Conservation (phyloP, 2,888 invertebrate species). For the Leptinotarsa haldemani region DNA sequence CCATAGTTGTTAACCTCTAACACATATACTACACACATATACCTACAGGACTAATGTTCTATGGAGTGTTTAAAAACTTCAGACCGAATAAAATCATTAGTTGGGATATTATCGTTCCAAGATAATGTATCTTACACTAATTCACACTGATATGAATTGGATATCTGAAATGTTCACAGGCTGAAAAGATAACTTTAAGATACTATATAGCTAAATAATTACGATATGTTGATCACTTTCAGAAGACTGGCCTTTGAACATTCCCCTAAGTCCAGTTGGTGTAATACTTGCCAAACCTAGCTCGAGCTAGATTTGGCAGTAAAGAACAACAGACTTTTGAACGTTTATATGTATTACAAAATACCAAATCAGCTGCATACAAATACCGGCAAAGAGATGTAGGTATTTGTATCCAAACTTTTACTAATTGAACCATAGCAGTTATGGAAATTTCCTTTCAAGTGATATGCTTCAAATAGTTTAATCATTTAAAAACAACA, state of each 20-base stretch:
- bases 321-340: conserved; percentile 8
- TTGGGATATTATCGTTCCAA: conserved; percentile 31
- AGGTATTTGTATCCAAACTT: conserved; percentile 23
- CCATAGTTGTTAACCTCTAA: conserved; percentile 49
- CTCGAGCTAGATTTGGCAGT: background rate
- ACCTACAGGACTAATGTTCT: conserved; percentile 53
- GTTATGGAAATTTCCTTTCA: conserved; percentile 49
- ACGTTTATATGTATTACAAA: conserved; percentile 37
- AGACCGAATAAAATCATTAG: conserved; percentile 29
- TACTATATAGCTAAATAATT: conserved; percentile 51
- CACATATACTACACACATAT: conserved; percentile 61
- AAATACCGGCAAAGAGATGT: background rate
- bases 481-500: conserved; percentile 26
- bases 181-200: conserved; percentile 46
- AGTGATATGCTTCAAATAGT: conserved; percentile 34
- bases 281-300: background rate
- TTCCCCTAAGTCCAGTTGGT: conserved; percentile 37
- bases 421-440: conserved; percentile 46
- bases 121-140: conserved; percentile 44
- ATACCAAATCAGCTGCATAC: conserved; percentile 21
- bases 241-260: conserved; percentile 45
- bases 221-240: conserved; percentile 59
- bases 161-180: conserved; percentile 53
- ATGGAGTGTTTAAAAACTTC: conserved; percentile 34
- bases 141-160: conserved; percentile 58